A percentile compares a stretch with the other conserved stretches of the same genome.
Conservation (phyloP, 2,113 vertebrate genomes). For the Serilophus lunatus region DNA sequence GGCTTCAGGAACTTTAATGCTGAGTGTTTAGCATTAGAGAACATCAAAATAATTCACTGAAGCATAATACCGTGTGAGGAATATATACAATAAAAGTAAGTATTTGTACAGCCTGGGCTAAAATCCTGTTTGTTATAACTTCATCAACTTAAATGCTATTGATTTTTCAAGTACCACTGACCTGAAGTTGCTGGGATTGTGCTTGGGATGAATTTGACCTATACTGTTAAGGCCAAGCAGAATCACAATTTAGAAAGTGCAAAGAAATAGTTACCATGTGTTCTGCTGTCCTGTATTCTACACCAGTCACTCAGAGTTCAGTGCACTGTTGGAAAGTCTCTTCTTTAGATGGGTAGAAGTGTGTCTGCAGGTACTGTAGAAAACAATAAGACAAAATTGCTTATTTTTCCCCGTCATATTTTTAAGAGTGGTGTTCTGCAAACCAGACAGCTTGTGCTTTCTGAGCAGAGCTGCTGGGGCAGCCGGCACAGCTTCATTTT, state of each 20-base stretch:
- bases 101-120: background rate
- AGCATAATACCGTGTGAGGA: background rate
- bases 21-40: background rate
- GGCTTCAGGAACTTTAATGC: background rate
- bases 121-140: conserved; percentile 6
- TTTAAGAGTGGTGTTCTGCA: background rate
- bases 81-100: background rate
- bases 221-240: background rate
- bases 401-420: background rate
- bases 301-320: background rate
- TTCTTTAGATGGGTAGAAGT: background rate
- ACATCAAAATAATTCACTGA: background rate
- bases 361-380: background rate
- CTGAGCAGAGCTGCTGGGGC: background rate
- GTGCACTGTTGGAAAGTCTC: background rate
- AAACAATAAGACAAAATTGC: conserved; percentile 17
- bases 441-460: background rate
- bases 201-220: conserved; percentile 19
- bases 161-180: conserved; percentile 44
- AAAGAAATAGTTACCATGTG: background rate
- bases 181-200: conserved; percentile 3
- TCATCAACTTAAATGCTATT: conserved; percentile 41
- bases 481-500: background rate
- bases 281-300: conserved; percentile 24
- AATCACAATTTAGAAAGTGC: conserved; percentile 7